A percentile compares a stretch with the other conserved stretches of the same genome.
These are phyloP conservation scores for Ovis canadensis DNA, from an alignment of 2,113 vertebrate species.

Conservation along the genomic window DNA sequence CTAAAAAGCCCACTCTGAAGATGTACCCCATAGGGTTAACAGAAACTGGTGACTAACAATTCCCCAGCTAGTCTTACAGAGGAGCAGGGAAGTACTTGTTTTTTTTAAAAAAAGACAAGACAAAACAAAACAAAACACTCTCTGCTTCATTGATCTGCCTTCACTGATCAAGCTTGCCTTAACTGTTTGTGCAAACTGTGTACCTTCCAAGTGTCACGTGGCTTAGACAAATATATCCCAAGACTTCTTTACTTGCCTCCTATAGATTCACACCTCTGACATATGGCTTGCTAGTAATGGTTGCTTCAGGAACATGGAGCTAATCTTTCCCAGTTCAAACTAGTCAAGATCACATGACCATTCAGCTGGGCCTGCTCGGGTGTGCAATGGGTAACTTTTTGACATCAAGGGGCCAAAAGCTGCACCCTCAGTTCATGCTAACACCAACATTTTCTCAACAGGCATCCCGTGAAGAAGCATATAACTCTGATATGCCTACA, in stretches of 20 bases:
- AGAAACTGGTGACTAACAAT: not conserved
- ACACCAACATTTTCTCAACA: not conserved
- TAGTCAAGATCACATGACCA: not conserved
- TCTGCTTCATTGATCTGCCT: not conserved
- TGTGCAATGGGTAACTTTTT: not conserved
- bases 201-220: not conserved
- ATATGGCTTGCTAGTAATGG: not conserved
- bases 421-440: not conserved
- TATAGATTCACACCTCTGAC: not conserved
- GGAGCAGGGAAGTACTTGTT: not conserved
- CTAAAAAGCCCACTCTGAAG: not conserved
- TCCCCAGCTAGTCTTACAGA: not conserved
- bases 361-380: not conserved
- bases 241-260: not conserved
- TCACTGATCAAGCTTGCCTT: not conserved
- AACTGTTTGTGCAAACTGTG: not conserved
- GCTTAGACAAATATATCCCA: not conserved
- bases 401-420: not conserved
- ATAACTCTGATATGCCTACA: not conserved
- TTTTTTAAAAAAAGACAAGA: not conserved
- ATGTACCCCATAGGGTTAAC: not conserved
- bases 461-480: not conserved
- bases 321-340: not conserved
- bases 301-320: not conserved
- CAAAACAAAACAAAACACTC: not conserved